Evolutionary conservation across 2,888 invertebrate genomes (phyloP).

Genomic region (Heteromyza rotundicornis): DNA sequence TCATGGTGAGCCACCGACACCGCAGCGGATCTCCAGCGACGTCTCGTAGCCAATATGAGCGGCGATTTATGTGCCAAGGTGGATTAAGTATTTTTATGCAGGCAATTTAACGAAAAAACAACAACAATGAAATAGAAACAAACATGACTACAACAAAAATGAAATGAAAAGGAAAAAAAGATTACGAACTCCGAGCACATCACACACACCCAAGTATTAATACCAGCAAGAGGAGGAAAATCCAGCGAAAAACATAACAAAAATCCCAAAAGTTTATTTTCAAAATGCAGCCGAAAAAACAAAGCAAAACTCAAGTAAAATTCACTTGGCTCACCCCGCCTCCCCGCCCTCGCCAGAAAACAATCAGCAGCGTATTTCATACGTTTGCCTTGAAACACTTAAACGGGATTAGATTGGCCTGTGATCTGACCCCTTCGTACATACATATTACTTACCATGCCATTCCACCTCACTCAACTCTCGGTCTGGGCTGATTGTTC

Average conservation of each 20-base stretch:
- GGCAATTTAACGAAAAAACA: background rate
- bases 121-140: background rate
- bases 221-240: background rate
- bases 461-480: too few relatives aligned
- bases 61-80: conserved; percentile 29
- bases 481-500: background rate
- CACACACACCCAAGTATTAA: too few relatives aligned
- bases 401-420: too few relatives aligned
- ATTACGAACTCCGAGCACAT: too few relatives aligned
- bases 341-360: too few relatives aligned
- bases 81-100: conserved; percentile 26
- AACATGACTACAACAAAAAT: conserved; percentile 10
- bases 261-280: background rate
- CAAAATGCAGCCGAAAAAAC: background rate
- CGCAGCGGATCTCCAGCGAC: too few relatives aligned
- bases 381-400: background rate
- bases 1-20: background rate
- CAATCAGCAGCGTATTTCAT: background rate
- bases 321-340: too few relatives aligned
- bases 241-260: background rate
- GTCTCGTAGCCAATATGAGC: conserved; percentile 1
- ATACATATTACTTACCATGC: too few relatives aligned
- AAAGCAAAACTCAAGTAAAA: background rate
- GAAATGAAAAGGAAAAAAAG: background rate
- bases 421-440: too few relatives aligned